A percentile compares a stretch with the other conserved stretches of the same genome.
Evolutionary conservation across 2,888 invertebrate genomes (phyloP).

Genomic region (Augiades crinisus): DNA sequence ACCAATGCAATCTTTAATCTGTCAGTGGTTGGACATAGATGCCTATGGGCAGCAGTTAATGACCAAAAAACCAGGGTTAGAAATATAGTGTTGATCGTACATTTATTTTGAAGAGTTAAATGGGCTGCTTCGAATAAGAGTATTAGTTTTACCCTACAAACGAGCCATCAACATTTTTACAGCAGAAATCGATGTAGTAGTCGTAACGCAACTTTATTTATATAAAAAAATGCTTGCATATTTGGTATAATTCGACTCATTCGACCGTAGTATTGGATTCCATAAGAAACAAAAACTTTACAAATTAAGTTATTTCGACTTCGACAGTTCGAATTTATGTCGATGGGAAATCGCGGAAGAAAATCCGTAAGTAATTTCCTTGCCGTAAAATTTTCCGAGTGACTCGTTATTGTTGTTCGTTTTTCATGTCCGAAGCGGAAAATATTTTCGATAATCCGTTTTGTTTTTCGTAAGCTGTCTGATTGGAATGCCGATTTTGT

Average conservation of each 20-base stretch:
- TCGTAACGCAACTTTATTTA: not conserved
- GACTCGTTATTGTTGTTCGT: constrained; percentile 1
- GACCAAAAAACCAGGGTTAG: too few relatives aligned
- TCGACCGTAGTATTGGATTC: constrained; percentile 12
- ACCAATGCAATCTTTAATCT: too few relatives aligned
- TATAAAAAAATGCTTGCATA: not conserved
- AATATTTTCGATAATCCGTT: constrained; percentile 9
- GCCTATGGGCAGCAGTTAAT: too few relatives aligned
- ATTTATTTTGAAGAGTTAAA: too few relatives aligned
- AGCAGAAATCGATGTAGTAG: too few relatives aligned
- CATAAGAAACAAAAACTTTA: constrained; percentile 5
- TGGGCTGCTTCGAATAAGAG: too few relatives aligned
- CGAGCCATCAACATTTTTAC: too few relatives aligned
- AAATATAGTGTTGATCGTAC: too few relatives aligned
- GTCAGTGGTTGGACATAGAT: too few relatives aligned
- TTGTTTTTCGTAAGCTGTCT: not conserved
- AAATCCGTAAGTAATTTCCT: constrained; percentile 14
- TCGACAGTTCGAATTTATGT: constrained; percentile 21
- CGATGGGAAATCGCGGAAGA: constrained; percentile 11
- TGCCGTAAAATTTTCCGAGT: constrained; percentile 4
- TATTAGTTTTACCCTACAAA: too few relatives aligned
- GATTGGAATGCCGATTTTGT: not conserved
- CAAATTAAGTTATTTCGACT: constrained; percentile 20
- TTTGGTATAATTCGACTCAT: not conserved
- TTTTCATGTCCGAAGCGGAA: not conserved